Base-by-base conservation (phyloP, 1,140 invertebrate species). In the Diprion similis region DNA sequence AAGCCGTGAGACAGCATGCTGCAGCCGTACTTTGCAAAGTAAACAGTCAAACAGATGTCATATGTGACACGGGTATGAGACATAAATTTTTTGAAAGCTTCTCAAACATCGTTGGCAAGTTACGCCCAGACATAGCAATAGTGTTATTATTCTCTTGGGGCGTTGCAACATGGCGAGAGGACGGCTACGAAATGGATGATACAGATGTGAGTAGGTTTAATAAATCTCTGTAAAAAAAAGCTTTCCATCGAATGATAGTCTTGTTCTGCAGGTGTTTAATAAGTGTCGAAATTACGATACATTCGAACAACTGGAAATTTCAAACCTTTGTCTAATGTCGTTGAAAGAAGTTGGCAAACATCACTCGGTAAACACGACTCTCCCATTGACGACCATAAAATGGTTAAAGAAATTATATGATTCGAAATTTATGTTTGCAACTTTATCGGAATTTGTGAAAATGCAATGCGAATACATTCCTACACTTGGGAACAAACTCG, bases 111-210 rank as follows among this genome's bases (percentile, higher is more conserved):
- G 15, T 82, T 64, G 70, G 18, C 0, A 70, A 17, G 45, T 10
- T 19, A 46, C 70, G 77, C 18, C 74, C 74, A 1, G 74, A 68
- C 18, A 71, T 78, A 15, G 51, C 74, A 6, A 69, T 79, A 37
- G 74, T 76, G 10, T 81, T 79, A 45, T 75, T 82, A 10, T 85
- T 86, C 65, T 79, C 73, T 67, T 86, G 85, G 85, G 78, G 83
- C 10, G 73, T 79, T 10, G 75, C 77, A 8, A 76, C 84, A 24
- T 72, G 80, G 11, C 79, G 79, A 13, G 74, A 81, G 13, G 48
- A 45, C 8, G 76, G 83, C 70, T 80, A 83, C 9, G 78, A 85
- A 79, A 85, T 86, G 83, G 85, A 86, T 51, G 83, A 86, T 37
- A 84, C 78, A 2, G 84, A 83, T 66, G 84, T 83, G 77, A 82